A percentile compares a stretch with the other conserved stretches of the same genome.
These are phyloP conservation scores for Myiothlypis chrysogaster DNA, from an alignment of 2,797 vertebrate species.

Conservation along the genomic window DNA sequence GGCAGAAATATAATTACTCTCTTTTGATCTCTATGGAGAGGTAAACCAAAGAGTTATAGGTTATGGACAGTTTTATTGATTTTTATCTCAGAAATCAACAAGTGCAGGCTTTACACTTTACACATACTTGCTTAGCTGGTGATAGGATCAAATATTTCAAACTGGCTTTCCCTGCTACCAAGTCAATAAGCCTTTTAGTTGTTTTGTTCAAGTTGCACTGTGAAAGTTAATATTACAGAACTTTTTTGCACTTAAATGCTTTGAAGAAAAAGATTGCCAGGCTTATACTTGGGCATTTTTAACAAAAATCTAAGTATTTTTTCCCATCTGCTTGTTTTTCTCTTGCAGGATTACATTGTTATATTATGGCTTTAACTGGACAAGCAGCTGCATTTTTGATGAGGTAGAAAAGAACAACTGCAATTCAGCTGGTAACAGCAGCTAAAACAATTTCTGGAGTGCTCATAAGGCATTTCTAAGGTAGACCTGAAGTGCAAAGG, in stretches of 20 bases:
- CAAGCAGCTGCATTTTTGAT: not conserved
- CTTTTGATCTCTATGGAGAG: conserved; percentile 74
- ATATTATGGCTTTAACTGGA: not conserved
- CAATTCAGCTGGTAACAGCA: not conserved
- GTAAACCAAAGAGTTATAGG: conserved; percentile 71
- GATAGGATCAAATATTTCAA: conserved; percentile 75
- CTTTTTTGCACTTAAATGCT: conserved; percentile 32
- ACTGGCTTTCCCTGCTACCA: conserved; percentile 62
- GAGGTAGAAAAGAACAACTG: not conserved
- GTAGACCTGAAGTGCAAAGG: not conserved
- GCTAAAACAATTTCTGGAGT: not conserved
- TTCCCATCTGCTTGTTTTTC: not conserved
- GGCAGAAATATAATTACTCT: conserved; percentile 79
- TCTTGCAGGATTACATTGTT: not conserved
- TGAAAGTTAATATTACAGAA: conserved; percentile 46
- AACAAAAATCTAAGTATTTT: not conserved
- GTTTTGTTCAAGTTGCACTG: conserved; percentile 65
- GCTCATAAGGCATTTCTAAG: not conserved
- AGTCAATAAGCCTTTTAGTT: conserved; percentile 72
- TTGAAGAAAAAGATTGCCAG: not conserved
- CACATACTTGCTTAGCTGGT: conserved; percentile 72
- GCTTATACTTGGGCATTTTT: not conserved
- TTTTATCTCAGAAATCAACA: conserved; percentile 78
- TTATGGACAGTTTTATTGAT: conserved; percentile 76
- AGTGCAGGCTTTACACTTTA: conserved; percentile 74